Evolutionary conservation across 2,113 vertebrate species (phyloP).

Genomic region (Psilopogon haemacephalus): DNA sequence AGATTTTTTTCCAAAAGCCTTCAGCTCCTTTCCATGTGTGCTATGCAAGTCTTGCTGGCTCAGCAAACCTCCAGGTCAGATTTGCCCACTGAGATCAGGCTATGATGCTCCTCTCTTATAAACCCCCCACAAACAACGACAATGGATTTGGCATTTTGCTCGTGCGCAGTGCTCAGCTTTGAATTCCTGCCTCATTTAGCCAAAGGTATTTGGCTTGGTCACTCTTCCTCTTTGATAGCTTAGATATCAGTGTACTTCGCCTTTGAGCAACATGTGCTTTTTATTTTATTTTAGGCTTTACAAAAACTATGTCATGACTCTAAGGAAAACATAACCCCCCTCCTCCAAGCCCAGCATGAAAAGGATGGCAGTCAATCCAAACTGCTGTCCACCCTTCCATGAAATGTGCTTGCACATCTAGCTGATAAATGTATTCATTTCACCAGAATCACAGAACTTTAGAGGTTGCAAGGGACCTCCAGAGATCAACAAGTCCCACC

Average conservation of each 20-base stretch:
- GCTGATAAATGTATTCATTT: not conserved
- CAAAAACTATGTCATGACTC: not conserved
- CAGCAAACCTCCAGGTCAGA: conserved; percentile 28
- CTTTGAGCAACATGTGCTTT: conserved; percentile 32
- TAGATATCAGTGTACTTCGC: not conserved
- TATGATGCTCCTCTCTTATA: not conserved
- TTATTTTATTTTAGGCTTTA: conserved; percentile 46
- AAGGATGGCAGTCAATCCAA: not conserved
- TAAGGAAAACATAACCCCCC: not conserved
- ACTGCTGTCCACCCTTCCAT: not conserved
- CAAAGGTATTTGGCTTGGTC: conserved; percentile 58
- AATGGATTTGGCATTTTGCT: conserved; percentile 14
- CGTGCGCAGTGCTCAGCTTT: not conserved
- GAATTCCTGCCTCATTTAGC: conserved; percentile 50
- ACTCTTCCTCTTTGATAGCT: not conserved
- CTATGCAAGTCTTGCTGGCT: conserved; percentile 22
- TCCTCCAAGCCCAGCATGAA: not conserved
- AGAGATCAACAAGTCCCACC: too few species aligned
- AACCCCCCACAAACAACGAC: not conserved
- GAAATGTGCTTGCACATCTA: not conserved
- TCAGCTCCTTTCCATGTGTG: not conserved
- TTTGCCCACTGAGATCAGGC: not conserved
- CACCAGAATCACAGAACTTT: too few species aligned
- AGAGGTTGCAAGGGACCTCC: too few species aligned
- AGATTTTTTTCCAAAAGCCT: conserved; percentile 56